Evolutionary conservation across 2,797 vertebrate species (phyloP), one percentile per base, ranked within the genome.

Genomic region (Pogoniulus pusillus): DNA sequence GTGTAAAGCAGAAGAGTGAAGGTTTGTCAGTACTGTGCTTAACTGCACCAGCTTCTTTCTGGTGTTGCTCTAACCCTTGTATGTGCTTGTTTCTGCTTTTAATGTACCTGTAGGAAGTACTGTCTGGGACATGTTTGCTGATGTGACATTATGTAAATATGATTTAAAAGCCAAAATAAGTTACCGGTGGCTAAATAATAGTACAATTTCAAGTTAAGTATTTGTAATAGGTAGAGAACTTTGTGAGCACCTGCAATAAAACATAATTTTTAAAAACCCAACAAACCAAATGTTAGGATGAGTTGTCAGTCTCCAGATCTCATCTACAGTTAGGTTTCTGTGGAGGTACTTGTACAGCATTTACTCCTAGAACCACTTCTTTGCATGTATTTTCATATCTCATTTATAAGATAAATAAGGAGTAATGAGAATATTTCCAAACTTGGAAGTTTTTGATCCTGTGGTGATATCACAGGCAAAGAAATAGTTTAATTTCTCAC

Each of bases 311-410:
- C 8, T 4, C 35, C 76, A 32, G 60, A 11, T 64, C 30, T 79
- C 39, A 16, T 45, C 17, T 47, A 32, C 34, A 68, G 8, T 65
- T 80, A 6, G 22, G 29, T 68, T 82, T 82, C 59, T 66, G 7
- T 58, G 39, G 29, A 53, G 13, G 6, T 57, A 32, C 20, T 43
- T 76, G 8, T 29, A 6, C 7, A 62, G 34, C 35, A 72, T 74
- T 87, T 91, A 26, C 13, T 74, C 26, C 34, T 63, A 75, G 55
- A 90, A 69, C 18, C 23, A 34, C 58, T 82, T 70, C 14, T 90
- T 90, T 87, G 54, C 72, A 26, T 85, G 22, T 54, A 27, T 89
- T 94, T 94, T 82, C 49, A 39, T 76, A 60, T 65, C 58, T 93
- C 54, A 45, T 90, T 72, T 82, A 64, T 84, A 82, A 74, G 34